These are phyloP conservation scores for Athene noctua DNA, from an alignment of 2,113 vertebrate species.

Conservation along the genomic window DNA sequence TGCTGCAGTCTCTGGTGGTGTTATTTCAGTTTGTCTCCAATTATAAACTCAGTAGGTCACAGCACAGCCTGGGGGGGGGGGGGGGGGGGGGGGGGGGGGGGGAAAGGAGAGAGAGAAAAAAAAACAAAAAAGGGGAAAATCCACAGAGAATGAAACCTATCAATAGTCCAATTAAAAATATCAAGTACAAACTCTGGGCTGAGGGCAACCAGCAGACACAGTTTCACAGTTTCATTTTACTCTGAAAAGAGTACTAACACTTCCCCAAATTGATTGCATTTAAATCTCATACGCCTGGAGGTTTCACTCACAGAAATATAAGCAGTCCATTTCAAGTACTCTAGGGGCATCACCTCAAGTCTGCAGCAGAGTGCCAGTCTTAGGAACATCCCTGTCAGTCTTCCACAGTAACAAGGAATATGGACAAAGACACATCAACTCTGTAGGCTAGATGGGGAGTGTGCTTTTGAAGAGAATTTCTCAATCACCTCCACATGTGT, in stretches of 20 bases:
- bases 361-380: not conserved
- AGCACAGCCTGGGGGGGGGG: not conserved
- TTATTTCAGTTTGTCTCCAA: not conserved
- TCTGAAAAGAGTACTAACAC: not conserved
- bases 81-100: too few species aligned
- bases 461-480: not conserved
- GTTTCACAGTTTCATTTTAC: not conserved
- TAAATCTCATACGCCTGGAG: not conserved
- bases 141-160: not conserved
- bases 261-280: not conserved
- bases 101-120: too few species aligned
- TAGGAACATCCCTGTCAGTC: not conserved
- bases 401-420: not conserved
- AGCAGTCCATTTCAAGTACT: not conserved
- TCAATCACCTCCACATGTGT: rapidly evolving
- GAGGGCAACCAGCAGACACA: not conserved
- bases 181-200: not conserved
- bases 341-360: not conserved
- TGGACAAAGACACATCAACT: not conserved
- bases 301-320: not conserved
- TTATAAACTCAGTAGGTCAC: constrained; percentile 27
- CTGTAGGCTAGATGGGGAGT: not conserved
- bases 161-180: not conserved
- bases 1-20: not conserved
- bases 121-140: not conserved